Evolutionary conservation across 53 echinoderm and acorn worm species (phyloP).

Genomic region (Henricia sp.): DNA sequence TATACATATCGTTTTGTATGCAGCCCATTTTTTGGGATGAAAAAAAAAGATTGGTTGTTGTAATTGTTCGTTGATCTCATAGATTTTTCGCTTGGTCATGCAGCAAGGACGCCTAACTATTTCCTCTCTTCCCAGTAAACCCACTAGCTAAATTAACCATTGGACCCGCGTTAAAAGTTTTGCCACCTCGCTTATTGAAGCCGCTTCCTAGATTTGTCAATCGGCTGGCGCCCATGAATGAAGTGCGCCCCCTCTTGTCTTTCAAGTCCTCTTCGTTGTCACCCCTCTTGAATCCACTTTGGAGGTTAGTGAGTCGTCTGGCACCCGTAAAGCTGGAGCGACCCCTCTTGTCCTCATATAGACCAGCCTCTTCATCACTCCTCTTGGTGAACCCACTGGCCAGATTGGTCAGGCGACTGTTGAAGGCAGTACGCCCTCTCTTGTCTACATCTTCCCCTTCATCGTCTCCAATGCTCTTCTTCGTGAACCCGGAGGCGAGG

Average conservation of each 20-base stretch:
- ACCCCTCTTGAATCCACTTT: constrained; percentile 21
- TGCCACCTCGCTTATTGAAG: not conserved
- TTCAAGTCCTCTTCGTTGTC: not conserved
- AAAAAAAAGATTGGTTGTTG: no score
- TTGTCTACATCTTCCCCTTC: constrained; percentile 5
- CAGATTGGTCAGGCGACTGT: constrained; percentile 28
- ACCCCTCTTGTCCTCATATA: constrained; percentile 23
- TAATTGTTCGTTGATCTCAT: not conserved
- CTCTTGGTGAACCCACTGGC: constrained; percentile 17
- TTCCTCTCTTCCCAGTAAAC: not conserved
- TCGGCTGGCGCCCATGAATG: not conserved
- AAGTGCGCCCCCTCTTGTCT: constrained; percentile 11
- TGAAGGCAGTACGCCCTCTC: constrained; percentile 10
- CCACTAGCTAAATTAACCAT: constrained; percentile 14
- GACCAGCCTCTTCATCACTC: not conserved
- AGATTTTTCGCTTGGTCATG: not conserved
- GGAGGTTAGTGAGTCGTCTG: constrained; percentile 11
- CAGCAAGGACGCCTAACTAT: no score
- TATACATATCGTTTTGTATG: no score
- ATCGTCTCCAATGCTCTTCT: not conserved
- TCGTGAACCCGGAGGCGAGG: constrained; percentile 5
- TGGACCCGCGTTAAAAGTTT: constrained; percentile 7
- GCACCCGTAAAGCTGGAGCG: not conserved
- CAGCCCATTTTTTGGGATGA: no score
- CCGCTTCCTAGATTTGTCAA: constrained; percentile 11